Base-by-base conservation (phyloP, 2,113 vertebrate genomes). In the Ochotona princeps region DNA sequence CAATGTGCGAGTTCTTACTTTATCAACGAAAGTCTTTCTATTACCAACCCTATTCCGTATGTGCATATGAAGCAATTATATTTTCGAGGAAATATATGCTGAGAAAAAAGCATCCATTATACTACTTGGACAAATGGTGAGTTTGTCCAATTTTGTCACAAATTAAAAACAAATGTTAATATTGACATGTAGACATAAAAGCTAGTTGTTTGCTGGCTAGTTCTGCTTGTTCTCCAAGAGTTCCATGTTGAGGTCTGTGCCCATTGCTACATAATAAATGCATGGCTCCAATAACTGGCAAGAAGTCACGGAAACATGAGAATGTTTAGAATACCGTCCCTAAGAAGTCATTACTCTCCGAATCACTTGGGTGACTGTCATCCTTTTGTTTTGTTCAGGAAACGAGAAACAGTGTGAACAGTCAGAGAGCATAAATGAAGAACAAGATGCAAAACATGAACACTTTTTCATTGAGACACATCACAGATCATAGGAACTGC, bases 301-400 rank as follows among this genome's bases (percentile, higher is more conserved):
- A 75, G 26, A 44, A n/a, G 1, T 57, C 61, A 6, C 47, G 38
- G 0, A 15, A 57, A 13, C 10, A 23, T 57, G 5, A 32, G 32
- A 54, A 74, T 5, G 6, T 92, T 69, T 75, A 90, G 21, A 67
- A 78, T 9, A 20, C 1, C 9, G 23, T 70, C 7, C 32, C 44
- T 66, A 81, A 78, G 25, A 92, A 91, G 91, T 51, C 8, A 38
- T 69, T 54, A 80, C 72, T 78, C 74, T 85, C 11, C 44, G 66
- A 14, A 18, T 47, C n/a, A 73, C 28, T 89, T 87, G 72, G 80
- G 23, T 84, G 35, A 76, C 87, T 49, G 74, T 65, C 23, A 70
- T 86, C 49, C 51, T 88, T 91, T 80, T 70, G 30, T 57, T 90
- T 82, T 15, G 1, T 91, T 74, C 66, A 28, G 4, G 21, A 70